A percentile compares a stretch with the other conserved stretches of the same genome.
These are phyloP conservation scores for Myzus persicae DNA, from an alignment of 1,140 invertebrate genomes.

Conservation along the genomic window DNA sequence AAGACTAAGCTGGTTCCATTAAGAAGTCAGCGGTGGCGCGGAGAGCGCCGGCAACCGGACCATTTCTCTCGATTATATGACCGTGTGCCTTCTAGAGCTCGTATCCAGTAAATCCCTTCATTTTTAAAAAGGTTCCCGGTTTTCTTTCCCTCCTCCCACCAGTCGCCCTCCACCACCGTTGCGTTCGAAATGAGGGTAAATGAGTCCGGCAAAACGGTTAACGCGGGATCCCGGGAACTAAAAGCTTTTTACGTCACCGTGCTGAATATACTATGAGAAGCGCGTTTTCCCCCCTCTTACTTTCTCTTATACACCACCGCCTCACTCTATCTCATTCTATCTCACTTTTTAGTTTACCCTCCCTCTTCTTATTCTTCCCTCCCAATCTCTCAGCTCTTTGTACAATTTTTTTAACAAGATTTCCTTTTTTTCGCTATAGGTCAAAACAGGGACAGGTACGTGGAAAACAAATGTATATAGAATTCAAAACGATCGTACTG, in stretches of 20 bases:
- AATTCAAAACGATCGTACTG: not conserved
- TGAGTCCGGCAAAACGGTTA: slow-evolving; percentile 58
- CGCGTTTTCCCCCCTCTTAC: not conserved
- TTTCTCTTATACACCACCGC: not conserved
- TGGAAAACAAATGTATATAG: not conserved
- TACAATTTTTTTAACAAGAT: slow-evolving; percentile 32
- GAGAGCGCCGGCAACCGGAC: slow-evolving; percentile 44
- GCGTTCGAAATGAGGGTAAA: slow-evolving; percentile 53
- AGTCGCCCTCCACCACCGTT: not conserved
- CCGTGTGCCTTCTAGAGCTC: slow-evolving; percentile 49
- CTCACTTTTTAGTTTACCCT: not conserved
- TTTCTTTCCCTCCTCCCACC: slow-evolving; percentile 24
- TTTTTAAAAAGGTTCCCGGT: slow-evolving; percentile 58
- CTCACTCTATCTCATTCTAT: not conserved
- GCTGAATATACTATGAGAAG: slow-evolving; percentile 57
- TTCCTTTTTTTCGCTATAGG: slow-evolving; percentile 10
- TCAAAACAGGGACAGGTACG: not conserved
- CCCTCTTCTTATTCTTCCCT: not conserved
- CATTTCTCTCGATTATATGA: slow-evolving; percentile 58
- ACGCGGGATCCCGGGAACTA: slow-evolving; percentile 43
- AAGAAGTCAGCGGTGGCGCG: slow-evolving; percentile 46
- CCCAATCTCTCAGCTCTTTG: not conserved
- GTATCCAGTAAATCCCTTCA: slow-evolving; percentile 58
- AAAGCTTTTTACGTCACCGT: slow-evolving; percentile 56
- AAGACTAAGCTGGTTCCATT: slow-evolving; percentile 59